Evolutionary conservation across 2,797 vertebrate species (phyloP).

Genomic region (Chelonia mydas): DNA sequence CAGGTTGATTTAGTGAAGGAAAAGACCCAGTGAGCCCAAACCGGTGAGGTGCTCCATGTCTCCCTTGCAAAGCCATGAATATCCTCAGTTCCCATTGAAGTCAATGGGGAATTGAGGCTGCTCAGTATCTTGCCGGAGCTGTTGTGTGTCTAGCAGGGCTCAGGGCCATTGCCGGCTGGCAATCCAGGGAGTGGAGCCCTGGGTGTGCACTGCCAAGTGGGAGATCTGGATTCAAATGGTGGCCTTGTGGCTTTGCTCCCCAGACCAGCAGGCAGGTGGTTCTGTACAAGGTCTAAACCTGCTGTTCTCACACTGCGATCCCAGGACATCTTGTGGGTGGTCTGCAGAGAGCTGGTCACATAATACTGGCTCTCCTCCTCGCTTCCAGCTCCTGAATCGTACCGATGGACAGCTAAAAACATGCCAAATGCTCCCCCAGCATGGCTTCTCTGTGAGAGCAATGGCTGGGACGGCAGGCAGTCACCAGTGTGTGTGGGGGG

Average conservation of each 20-base stretch:
- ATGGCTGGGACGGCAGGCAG: not conserved
- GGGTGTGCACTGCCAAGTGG: not conserved
- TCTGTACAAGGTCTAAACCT: not conserved
- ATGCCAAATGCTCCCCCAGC: fast-evolving
- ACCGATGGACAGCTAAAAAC: fast-evolving
- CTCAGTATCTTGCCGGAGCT: not conserved
- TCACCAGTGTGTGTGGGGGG: too few species aligned
- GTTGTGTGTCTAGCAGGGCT: not conserved
- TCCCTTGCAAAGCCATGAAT: not conserved
- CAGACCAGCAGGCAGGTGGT: not conserved
- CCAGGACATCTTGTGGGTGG: not conserved
- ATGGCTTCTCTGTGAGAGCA: not conserved
- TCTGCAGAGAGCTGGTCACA: not conserved
- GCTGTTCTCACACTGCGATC: not conserved
- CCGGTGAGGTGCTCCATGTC: not conserved
- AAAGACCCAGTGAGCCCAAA: not conserved
- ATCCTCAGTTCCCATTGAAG: not conserved
- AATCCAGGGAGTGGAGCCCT: not conserved
- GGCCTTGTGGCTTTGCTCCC: not conserved
- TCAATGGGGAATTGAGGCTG: not conserved
- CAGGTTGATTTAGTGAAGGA: not conserved
- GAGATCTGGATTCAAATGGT: not conserved
- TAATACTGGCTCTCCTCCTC: not conserved
- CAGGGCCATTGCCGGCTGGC: not conserved
- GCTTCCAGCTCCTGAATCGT: too few species aligned